Evolutionary conservation across 2,797 vertebrate genomes (phyloP).

Genomic region (Arvicola amphibius): DNA sequence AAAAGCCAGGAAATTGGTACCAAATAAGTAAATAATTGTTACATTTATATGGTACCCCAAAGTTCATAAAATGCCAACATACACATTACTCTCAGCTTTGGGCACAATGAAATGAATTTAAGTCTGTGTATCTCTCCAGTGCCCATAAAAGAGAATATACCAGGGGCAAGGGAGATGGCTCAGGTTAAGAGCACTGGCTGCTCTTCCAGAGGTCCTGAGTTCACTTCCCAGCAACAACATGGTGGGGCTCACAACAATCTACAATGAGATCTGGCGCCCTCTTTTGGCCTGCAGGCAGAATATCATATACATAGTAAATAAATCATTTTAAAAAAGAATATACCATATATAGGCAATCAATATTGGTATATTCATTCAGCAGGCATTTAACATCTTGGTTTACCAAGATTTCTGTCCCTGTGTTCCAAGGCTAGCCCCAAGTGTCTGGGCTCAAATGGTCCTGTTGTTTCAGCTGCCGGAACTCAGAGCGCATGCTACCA

Average conservation of each 20-base stretch:
- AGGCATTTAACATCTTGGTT: conserved; percentile 5
- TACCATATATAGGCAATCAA: background rate
- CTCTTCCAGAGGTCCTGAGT: no score
- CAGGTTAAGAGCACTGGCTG: no score
- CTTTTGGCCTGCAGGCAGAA: no score
- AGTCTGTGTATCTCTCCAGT: conserved; percentile 13
- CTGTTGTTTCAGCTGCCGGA: background rate
- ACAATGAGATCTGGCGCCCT: no score
- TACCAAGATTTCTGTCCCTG: background rate
- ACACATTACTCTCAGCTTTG: conserved; percentile 23
- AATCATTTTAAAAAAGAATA: background rate
- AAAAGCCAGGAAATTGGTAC: conserved; percentile 31
- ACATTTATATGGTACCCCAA: conserved; percentile 38
- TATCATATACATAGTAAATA: no score
- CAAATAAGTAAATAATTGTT: conserved; percentile 56
- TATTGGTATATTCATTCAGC: background rate
- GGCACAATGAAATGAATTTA: conserved; percentile 42
- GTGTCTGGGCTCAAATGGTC: background rate
- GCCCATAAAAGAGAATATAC: conserved; percentile 4
- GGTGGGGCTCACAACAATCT: no score
- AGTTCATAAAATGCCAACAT: conserved; percentile 32
- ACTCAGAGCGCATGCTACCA: background rate
- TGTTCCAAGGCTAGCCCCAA: conserved; percentile 1
- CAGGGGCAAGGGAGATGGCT: no score
- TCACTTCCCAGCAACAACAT: no score